Evolutionary conservation across 2,113 vertebrate genomes (phyloP).

Genomic region (Taxidea taxus): DNA sequence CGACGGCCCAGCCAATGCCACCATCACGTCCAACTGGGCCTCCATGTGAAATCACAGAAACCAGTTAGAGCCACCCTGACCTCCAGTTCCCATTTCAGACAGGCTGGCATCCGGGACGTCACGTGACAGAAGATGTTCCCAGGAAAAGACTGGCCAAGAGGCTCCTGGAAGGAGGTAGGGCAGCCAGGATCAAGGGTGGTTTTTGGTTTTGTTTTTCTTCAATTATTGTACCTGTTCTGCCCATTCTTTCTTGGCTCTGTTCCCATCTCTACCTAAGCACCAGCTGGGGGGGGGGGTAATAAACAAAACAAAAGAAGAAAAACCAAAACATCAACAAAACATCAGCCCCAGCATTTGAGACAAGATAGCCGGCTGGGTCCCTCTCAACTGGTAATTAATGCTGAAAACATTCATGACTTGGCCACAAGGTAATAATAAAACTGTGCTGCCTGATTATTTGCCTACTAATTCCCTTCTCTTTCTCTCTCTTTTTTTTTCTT

Average conservation of each 20-base stretch:
- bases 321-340: neutral
- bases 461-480: constrained; percentile 45
- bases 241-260: neutral
- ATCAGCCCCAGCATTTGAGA: neutral
- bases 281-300: neutral
- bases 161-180: neutral
- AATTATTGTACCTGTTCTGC: neutral
- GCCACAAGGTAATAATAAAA: constrained; percentile 41
- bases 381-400: constrained; percentile 19
- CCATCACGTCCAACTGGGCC: neutral
- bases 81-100: neutral
- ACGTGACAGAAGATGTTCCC: neutral
- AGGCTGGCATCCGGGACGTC: neutral
- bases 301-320: no score
- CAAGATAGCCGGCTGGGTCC: neutral
- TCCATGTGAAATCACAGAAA: neutral
- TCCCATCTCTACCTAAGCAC: neutral
- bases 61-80: neutral
- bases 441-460: neutral
- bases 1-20: no score
- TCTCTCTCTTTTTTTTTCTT: neutral
- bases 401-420: neutral
- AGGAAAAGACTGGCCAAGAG: neutral
- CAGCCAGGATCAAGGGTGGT: neutral
- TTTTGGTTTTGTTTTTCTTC: neutral